Percentiles rank a stretch among this genome's conserved stretches.
Conservation (phyloP, 2,797 vertebrate species). For the Distichodus sexfasciatus region DNA sequence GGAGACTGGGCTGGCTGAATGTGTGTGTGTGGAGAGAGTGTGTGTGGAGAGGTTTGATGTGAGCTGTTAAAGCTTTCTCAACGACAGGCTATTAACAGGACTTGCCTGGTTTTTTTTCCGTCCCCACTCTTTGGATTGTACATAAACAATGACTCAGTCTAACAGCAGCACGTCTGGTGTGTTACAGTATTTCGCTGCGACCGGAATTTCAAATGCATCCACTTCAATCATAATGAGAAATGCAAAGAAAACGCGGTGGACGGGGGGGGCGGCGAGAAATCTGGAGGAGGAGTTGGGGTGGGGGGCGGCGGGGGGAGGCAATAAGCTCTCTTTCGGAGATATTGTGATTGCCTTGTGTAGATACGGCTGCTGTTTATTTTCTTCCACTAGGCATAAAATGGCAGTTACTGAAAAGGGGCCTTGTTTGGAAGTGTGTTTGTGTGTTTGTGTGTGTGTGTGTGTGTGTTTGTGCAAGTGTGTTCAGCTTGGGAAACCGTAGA, state of each 20-base stretch:
- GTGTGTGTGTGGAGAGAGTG: neutral
- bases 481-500: conserved; percentile 1
- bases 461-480: no score
- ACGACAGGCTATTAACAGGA: conserved; percentile 5
- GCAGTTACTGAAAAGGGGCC: neutral
- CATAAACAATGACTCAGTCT: conserved; percentile 20
- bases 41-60: neutral
- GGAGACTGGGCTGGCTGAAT: neutral
- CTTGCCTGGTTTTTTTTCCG: conserved; percentile 3
- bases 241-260: neutral
- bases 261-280: neutral
- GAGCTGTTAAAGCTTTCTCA: neutral
- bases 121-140: no score
- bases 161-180: conserved; percentile 4
- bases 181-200: conserved; percentile 6
- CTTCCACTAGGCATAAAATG: neutral
- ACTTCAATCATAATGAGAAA: conserved; percentile 3
- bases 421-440: neutral
- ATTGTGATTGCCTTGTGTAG: neutral
- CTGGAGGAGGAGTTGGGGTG: neutral
- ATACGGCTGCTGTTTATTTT: neutral
- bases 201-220: neutral
- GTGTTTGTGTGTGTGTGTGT: neutral
- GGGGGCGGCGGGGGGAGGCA: no score
- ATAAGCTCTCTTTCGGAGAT: conserved; percentile 27